phyloP scores from a whole-genome alignment of 1,140 invertebrate genomes.

The Drosophila nasuta region DNA sequence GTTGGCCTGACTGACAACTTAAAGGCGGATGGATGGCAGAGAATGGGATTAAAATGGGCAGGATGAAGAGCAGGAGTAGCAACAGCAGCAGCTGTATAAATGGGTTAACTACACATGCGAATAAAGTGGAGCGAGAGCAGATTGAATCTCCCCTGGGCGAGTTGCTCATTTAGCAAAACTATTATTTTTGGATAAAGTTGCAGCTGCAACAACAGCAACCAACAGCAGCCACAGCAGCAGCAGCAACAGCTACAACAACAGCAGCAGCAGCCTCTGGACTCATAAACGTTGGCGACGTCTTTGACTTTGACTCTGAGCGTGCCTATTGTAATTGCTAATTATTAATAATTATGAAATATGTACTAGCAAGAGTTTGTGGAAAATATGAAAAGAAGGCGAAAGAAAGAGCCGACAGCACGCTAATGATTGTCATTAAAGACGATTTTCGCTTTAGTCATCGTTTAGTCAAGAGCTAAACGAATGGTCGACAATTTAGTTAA shows the following conservation, averaged over 20 bases:
- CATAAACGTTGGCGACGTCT: conserved; percentile 24
- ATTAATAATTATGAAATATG: conserved; percentile 75
- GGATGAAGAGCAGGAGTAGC: neutral
- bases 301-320: conserved; percentile 2
- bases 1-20: conserved; percentile 38
- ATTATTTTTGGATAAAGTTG: conserved; percentile 7
- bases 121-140: conserved; percentile 40
- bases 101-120: conserved; percentile 60
- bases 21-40: conserved; percentile 5
- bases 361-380: conserved; percentile 27
- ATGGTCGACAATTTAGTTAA: conserved; percentile 64
- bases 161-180: conserved; percentile 14
- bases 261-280: conserved; percentile 21
- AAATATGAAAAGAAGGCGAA: conserved; percentile 49
- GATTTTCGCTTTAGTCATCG: conserved; percentile 7
- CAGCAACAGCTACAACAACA: neutral
- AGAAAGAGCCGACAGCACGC: conserved; percentile 21
- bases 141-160: conserved; percentile 13
- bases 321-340: conserved; percentile 71
- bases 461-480: conserved; percentile 23
- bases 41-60: conserved; percentile 12
- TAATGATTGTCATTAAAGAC: conserved; percentile 75
- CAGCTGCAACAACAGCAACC: conserved; percentile 18
- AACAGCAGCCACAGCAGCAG: conserved; percentile 16
- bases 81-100: conserved; percentile 43